Conservation (phyloP, 1,140 invertebrate species). For the Melanaphis sacchari region DNA sequence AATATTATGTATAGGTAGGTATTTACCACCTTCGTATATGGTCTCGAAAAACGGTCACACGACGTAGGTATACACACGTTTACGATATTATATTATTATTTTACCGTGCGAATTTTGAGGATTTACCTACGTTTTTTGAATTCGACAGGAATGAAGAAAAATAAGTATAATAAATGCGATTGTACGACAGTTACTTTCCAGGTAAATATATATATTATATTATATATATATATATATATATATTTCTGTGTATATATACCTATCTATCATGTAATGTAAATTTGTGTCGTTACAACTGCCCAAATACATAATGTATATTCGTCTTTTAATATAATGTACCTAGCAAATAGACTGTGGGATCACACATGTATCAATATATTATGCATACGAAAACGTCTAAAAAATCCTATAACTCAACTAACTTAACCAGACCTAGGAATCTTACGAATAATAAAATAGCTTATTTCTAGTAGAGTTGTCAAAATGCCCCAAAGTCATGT, state of each 20-base stretch:
- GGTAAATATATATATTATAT: not conserved
- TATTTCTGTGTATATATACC: too few relatives aligned
- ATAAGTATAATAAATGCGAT: not conserved
- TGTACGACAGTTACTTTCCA: not conserved
- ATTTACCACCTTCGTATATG: too few relatives aligned
- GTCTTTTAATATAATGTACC: not conserved
- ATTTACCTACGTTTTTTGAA: not conserved
- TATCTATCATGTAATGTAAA: not conserved
- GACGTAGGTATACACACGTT: not conserved
- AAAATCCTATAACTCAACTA: not conserved
- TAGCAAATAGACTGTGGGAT: not conserved
- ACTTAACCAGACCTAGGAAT: not conserved
- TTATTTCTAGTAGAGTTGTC: not conserved
- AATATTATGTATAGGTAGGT: not conserved
- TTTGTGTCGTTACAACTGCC: not conserved
- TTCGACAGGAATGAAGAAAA: not conserved
- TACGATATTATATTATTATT: slow-evolving; percentile 1
- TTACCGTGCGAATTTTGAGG: not conserved
- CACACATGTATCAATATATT: not conserved
- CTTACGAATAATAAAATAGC: not conserved
- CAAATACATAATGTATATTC: slow-evolving; percentile 1
- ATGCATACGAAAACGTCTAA: not conserved
- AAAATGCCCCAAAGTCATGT: not conserved
- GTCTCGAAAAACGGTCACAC: not conserved
- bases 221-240: too few relatives aligned